These are phyloP conservation scores for Paraescarpia echinospica DNA, from an alignment of 1,140 invertebrate genomes.

Conservation along the genomic window DNA sequence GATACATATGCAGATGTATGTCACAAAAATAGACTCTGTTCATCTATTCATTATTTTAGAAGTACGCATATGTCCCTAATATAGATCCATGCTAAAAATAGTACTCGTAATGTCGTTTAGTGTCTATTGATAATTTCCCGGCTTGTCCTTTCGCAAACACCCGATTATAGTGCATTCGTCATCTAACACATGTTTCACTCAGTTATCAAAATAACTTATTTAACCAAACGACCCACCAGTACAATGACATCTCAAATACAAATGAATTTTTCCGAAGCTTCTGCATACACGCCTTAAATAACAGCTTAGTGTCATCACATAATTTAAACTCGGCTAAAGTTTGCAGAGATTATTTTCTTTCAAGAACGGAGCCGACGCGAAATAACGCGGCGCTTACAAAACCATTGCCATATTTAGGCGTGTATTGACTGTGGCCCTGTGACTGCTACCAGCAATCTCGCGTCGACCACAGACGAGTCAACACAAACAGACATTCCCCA, in stretches of 20 bases:
- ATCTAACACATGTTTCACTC: neutral
- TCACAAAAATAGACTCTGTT: too few species aligned
- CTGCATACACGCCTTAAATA: neutral
- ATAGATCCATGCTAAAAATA: neutral
- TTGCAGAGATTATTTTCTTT: neutral
- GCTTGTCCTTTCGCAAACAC: neutral
- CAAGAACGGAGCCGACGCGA: neutral
- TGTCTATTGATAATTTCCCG: neutral
- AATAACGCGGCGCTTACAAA: neutral
- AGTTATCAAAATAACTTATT: neutral
- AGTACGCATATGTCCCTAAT: neutral
- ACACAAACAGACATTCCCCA: neutral
- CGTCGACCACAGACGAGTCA: neutral
- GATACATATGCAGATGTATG: too few species aligned
- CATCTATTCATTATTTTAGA: too few species aligned
- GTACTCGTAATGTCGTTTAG: neutral
- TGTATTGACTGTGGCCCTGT: neutral
- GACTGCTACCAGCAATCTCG: neutral
- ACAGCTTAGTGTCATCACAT: neutral
- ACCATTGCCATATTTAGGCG: neutral
- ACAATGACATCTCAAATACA: neutral
- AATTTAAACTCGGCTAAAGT: neutral
- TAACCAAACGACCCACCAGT: neutral
- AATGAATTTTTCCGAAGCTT: neutral
- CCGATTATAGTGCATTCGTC: neutral